These are phyloP conservation scores for Formica selysi DNA, from an alignment of 1,140 invertebrate species.

Conservation along the genomic window DNA sequence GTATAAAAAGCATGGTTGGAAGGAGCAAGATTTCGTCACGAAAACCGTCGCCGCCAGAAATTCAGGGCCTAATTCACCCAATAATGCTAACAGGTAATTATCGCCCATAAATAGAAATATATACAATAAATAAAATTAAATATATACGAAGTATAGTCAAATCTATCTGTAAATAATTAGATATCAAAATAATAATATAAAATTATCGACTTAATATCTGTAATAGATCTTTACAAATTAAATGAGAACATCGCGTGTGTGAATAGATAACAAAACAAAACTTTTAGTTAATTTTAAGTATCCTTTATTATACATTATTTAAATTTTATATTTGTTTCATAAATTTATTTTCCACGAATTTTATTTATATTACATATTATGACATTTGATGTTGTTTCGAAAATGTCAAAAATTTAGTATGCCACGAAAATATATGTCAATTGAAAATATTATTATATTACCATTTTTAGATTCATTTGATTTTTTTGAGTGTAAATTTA, in stretches of 20 bases:
- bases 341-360: neutral
- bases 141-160: neutral
- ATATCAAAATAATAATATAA: neutral
- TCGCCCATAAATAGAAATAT: neutral
- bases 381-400: neutral
- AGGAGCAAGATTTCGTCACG: constrained; percentile 96
- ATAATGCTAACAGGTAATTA: constrained; percentile 92
- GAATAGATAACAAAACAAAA: neutral
- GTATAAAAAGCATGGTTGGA: constrained; percentile 98
- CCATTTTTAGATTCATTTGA: neutral
- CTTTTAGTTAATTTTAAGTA: constrained; percentile 25
- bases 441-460: constrained; percentile 18
- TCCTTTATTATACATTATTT: neutral
- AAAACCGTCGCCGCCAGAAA: constrained; percentile 90
- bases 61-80: constrained; percentile 93
- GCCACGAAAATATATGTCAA: neutral
- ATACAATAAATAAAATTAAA: neutral
- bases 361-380: constrained; percentile 5
- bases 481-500: constrained; percentile 27
- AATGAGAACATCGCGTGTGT: neutral
- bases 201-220: neutral
- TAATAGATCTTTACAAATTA: neutral
- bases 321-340: neutral
- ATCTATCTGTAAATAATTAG: constrained; percentile 22
- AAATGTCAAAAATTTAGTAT: neutral